Evolutionary conservation across 2,888 invertebrate species (phyloP), one percentile per base, ranked within the genome.

Genomic region (Cetonia aurata): DNA sequence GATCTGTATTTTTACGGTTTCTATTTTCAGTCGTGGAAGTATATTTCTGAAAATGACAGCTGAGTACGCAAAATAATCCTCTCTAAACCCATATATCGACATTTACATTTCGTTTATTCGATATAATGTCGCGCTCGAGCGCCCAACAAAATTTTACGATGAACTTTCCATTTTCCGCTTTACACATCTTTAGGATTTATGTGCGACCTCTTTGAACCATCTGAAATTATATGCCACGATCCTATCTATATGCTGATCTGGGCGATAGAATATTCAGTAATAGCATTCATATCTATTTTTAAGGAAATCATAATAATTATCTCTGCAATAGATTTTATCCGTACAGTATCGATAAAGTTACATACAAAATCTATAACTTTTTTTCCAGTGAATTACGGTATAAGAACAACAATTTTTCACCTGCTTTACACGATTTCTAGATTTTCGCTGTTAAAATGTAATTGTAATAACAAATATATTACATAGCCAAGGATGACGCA

Each of bases 71-170:
- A 15, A 48, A 62, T 37, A 50, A 62, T 50, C 62, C 48, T 19
- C 33, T 37, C 62, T 15, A 48, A 62, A 50, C 15, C 62, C 62
- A 62, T 62, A 62, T 31, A 50, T 50, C 62, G 62, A 50, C 62
- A 50, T 62, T 62, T 62, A 62, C 62, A 62, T 62, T 62, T 62
- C 50, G 62, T 50, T 62, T 62, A 62, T 62, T 62, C 62, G 62
- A 62, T 62, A 62, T 62, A 62, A 62, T 50, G 62, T 62, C 62
- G 62, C 62, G 50, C 50, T 48, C 50, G 62, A 62, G 62, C 48
- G 48, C 48, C 48, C 62, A 62, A 62, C 50, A 62, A 62, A 62
- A 62, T 62, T 62, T 62, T 62, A 62, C 33, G 62, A 50, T 48
- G 50, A 62, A 62, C 62, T 62, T 62, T 62, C 62, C 62, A 62